Evolutionary conservation across 2,797 vertebrate genomes (phyloP).

Genomic region (Molossus molossus): DNA sequence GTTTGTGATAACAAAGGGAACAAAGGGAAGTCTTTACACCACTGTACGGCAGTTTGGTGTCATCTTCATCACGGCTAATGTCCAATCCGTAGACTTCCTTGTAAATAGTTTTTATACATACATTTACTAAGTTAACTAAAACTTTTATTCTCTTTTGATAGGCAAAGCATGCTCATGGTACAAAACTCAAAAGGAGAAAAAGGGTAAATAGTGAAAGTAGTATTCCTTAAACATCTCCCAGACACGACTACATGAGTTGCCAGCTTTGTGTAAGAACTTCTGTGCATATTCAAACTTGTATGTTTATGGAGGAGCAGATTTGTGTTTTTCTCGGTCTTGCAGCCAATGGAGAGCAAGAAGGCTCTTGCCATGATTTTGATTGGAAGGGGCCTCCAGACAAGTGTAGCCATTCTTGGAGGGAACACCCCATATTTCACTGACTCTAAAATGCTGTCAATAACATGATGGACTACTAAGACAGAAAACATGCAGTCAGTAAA

Average conservation of each 20-base stretch:
- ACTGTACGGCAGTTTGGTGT: neutral
- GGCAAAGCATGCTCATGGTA: neutral
- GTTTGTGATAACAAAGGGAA: neutral
- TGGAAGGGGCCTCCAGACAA: neutral
- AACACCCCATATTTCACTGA: neutral
- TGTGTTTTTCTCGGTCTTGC: neutral
- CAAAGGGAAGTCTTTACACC: neutral
- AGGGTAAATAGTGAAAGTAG: neutral
- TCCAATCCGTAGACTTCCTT: neutral
- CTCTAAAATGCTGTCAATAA: neutral
- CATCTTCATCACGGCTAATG: neutral
- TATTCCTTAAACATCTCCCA: neutral
- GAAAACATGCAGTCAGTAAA: neutral
- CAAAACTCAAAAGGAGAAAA: neutral
- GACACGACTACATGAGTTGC: neutral
- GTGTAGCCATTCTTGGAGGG: neutral
- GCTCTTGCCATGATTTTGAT: neutral
- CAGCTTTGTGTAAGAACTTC: neutral
- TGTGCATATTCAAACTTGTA: neutral
- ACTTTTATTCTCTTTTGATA: neutral
- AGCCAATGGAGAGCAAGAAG: neutral
- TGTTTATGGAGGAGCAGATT: neutral
- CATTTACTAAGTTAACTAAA: neutral
- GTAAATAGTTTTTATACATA: neutral
- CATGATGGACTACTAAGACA: neutral